Evolutionary conservation across 2,113 vertebrate genomes (phyloP).

Genomic region (Marmota monax): DNA sequence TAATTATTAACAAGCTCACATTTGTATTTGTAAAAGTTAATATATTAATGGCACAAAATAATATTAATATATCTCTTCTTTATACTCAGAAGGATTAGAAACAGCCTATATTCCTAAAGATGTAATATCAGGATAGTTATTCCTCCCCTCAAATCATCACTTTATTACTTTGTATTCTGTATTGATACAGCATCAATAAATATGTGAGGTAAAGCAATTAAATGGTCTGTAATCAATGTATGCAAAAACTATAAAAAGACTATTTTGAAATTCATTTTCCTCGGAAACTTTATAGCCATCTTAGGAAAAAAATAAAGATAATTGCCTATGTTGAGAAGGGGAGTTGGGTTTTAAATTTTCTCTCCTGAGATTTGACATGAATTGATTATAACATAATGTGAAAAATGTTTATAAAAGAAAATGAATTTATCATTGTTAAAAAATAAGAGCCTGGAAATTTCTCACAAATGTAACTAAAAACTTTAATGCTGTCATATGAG

Average conservation of each 20-base stretch:
- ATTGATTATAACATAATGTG: background rate
- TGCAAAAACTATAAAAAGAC: background rate
- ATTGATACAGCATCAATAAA: background rate
- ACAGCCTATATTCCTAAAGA: background rate
- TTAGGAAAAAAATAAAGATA: background rate
- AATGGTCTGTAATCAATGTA: background rate
- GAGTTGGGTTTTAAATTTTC: conserved; percentile 52
- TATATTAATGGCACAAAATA: conserved; percentile 1
- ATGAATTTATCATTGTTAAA: conserved; percentile 46
- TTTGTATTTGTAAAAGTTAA: conserved; percentile 36
- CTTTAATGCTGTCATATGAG: conserved; percentile 37
- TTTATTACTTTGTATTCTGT: background rate
- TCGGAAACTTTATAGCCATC: background rate
- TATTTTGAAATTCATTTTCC: conserved; percentile 48
- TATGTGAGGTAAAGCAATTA: conserved; percentile 45
- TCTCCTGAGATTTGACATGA: background rate
- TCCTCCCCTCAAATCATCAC: background rate
- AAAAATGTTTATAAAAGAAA: conserved; percentile 51
- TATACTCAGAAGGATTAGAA: background rate
- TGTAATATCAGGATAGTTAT: background rate
- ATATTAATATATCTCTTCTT: background rate
- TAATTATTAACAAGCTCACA: background rate
- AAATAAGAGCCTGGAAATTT: conserved; percentile 37
- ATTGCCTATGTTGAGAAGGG: background rate
- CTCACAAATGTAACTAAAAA: conserved; percentile 48